Percentiles rank a stretch among this genome's conserved stretches.
These are phyloP conservation scores for Eulemur rufifrons DNA, from an alignment of 2,113 vertebrate species.

Conservation along the genomic window DNA sequence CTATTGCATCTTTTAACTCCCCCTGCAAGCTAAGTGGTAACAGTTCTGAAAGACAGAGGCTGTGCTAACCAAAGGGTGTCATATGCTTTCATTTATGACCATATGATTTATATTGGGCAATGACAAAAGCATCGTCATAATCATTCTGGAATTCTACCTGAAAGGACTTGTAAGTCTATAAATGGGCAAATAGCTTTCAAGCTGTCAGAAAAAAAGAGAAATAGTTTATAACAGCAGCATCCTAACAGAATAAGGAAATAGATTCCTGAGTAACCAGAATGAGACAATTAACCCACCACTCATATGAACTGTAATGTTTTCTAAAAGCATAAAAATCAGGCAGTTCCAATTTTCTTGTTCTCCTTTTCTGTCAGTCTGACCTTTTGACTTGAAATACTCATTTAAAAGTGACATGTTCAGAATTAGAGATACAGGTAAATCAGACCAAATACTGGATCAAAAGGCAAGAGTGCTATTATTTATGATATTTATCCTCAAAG, in stretches of 20 bases:
- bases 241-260: not conserved
- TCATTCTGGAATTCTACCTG: slow-evolving; percentile 25
- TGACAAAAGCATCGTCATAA: not conserved
- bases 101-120: not conserved
- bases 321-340: not conserved
- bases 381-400: not conserved
- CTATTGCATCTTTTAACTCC: not conserved
- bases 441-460: slow-evolving; percentile 8
- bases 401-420: not conserved
- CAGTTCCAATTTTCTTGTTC: not conserved
- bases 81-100: not conserved
- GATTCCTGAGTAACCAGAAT: not conserved
- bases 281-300: not conserved
- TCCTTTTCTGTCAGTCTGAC: not conserved
- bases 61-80: not conserved
- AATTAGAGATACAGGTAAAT: not conserved
- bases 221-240: not conserved
- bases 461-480: not conserved
- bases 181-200: not conserved
- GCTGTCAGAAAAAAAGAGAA: not conserved
- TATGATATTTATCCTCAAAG: not conserved
- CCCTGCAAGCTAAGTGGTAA: not conserved
- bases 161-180: not conserved
- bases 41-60: not conserved
- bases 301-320: not conserved